phyloP scores from a whole-genome alignment of 2,888 invertebrate genomes.

The Netelia fuscicornis region DNA sequence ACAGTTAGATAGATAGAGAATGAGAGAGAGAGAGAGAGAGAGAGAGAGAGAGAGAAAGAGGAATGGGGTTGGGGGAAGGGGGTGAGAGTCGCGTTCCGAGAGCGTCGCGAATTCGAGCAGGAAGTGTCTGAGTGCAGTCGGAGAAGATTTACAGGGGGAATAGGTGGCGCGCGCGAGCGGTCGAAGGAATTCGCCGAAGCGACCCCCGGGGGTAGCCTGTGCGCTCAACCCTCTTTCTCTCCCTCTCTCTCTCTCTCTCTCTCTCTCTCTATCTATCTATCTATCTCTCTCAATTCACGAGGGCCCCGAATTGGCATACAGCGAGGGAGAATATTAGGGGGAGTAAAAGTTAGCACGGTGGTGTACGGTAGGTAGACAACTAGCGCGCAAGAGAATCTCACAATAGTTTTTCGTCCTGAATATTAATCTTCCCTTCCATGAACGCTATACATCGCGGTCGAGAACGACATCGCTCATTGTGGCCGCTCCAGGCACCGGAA shows the following conservation, averaged over 20 bases:
- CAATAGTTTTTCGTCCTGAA: conserved; percentile 70
- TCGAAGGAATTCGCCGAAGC: conserved; percentile 57
- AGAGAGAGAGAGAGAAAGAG: conserved; percentile 7
- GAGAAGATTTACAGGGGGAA: conserved; percentile 67
- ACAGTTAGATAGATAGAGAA: background rate
- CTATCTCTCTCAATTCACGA: background rate
- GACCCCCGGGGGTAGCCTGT: conserved; percentile 68
- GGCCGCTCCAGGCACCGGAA: conserved; percentile 60
- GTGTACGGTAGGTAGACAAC: conserved; percentile 16
- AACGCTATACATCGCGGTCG: conserved; percentile 44
- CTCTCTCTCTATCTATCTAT: too few species aligned
- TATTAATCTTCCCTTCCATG: conserved; percentile 69
- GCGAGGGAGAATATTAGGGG: conserved; percentile 48
- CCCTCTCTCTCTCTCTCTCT: background rate
- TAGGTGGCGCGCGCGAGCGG: conserved; percentile 44
- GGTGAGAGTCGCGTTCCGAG: conserved; percentile 48
- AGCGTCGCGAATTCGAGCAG: conserved; percentile 65
- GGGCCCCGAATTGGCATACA: conserved; percentile 53
- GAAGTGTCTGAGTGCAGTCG: conserved; percentile 69
- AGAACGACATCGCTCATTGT: conserved; percentile 69
- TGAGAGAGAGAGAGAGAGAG: background rate
- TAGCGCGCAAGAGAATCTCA: conserved; percentile 37
- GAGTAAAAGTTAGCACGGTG: conserved; percentile 24
- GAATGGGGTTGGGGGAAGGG: background rate
- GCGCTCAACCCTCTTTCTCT: conserved; percentile 45